These are phyloP conservation scores for Elegia similella DNA, from an alignment of 2,888 invertebrate genomes.

Conservation along the genomic window DNA sequence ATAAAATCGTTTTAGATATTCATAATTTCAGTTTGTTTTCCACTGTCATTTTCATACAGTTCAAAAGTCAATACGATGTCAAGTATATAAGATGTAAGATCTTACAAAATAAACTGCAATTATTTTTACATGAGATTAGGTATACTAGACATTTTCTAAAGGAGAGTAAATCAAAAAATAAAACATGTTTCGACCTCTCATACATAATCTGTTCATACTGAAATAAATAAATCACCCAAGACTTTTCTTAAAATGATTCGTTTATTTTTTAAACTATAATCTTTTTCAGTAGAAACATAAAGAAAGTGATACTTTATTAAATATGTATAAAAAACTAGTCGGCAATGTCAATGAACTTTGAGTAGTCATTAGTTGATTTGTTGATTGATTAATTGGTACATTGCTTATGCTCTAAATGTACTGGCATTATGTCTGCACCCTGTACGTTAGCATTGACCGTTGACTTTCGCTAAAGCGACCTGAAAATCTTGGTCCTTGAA, in stretches of 20 bases:
- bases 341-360: conserved; percentile 25
- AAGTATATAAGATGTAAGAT: not conserved
- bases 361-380: conserved; percentile 42
- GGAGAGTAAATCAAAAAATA: too few relatives aligned
- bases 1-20: not conserved
- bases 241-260: not conserved
- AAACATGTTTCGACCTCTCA: too few relatives aligned
- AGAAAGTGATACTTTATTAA: too few relatives aligned
- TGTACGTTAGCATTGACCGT: conserved; percentile 47
- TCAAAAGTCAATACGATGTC: conserved; percentile 18
- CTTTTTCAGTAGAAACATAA: too few relatives aligned
- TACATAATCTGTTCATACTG: too few relatives aligned
- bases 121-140: too few relatives aligned
- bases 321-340: not conserved
- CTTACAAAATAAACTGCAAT: not conserved
- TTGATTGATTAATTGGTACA: conserved; percentile 41
- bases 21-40: not conserved
- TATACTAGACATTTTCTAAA: too few relatives aligned
- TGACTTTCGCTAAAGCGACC: conserved; percentile 21
- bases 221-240: too few relatives aligned
- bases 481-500: conserved; percentile 23
- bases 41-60: conserved; percentile 22
- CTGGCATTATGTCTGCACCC: conserved; percentile 45
- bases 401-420: conserved; percentile 40
- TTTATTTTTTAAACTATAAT: too few relatives aligned